A percentile compares a stretch with the other conserved stretches of the same genome.
These are phyloP conservation scores for Rhyacophila evoluta DNA, from an alignment of 2,888 invertebrate species.

Conservation along the genomic window DNA sequence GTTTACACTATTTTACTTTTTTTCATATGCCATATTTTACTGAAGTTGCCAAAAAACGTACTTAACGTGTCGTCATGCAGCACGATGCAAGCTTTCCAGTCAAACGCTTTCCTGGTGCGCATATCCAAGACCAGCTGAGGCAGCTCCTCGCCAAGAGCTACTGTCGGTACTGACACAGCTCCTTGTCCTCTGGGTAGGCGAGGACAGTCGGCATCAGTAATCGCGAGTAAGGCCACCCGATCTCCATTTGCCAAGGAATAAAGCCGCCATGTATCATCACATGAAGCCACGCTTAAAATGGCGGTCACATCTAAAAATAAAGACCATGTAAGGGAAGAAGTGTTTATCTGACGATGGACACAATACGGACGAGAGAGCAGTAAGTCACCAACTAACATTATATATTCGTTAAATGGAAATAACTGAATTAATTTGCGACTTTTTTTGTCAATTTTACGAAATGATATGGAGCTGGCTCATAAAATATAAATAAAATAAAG, in stretches of 20 bases:
- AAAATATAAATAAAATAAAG: no score
- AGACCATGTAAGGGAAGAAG: no score
- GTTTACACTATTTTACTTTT: no score
- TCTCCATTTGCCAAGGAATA: constrained; percentile 74
- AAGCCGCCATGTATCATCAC: constrained; percentile 80
- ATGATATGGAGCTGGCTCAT: no score
- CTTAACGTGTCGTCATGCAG: constrained; percentile 81
- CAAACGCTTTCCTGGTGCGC: constrained; percentile 73
- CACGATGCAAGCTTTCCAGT: constrained; percentile 80
- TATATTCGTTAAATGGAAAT: no score
- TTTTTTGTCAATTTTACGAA: no score
- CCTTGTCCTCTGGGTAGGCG: constrained; percentile 73
- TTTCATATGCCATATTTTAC: no score
- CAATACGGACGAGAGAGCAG: no score
- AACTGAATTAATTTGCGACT: no score
- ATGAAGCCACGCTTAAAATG: constrained; percentile 80
- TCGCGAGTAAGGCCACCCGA: constrained; percentile 77
- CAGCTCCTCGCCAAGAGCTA: constrained; percentile 77
- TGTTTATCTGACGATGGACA: no score
- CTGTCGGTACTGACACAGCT: constrained; percentile 79
- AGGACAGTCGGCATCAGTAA: constrained; percentile 85
- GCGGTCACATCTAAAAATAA: constrained; percentile 81
- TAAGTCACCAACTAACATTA: no score
- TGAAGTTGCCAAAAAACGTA: constrained; percentile 67
- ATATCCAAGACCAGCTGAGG: constrained; percentile 84